These are phyloP conservation scores for Scaptomyza caliginosa DNA, from an alignment of 2,888 invertebrate genomes.

Conservation along the genomic window DNA sequence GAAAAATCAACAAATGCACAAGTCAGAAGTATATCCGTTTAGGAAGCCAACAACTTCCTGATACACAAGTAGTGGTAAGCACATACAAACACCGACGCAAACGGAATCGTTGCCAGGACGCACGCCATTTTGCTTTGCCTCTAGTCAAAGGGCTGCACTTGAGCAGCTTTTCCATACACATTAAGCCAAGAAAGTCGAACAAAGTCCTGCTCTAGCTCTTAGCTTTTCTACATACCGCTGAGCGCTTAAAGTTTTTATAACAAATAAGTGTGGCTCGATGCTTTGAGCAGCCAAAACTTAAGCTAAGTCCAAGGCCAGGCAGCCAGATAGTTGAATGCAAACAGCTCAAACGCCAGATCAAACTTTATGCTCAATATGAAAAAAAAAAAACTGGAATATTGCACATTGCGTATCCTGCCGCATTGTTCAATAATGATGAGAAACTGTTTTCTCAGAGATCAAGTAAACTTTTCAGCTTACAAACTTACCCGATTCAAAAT, in stretches of 20 bases:
- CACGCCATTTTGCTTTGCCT: conserved; percentile 36
- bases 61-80: conserved; percentile 64
- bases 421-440: conserved; percentile 50
- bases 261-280: conserved; percentile 71
- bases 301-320: conserved; percentile 48
- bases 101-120: conserved; percentile 26
- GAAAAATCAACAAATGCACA: conserved; percentile 28
- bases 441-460: conserved; percentile 20
- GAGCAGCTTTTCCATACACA: conserved; percentile 68
- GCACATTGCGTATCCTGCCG: conserved; percentile 38
- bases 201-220: conserved; percentile 4
- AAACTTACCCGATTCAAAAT: conserved; percentile 1
- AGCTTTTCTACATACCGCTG: conserved; percentile 6
- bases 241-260: conserved; percentile 64
- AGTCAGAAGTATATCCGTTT: conserved; percentile 76
- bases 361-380: conserved; percentile 46
- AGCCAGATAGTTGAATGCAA: conserved; percentile 60
- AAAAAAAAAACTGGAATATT: conserved; percentile 12
- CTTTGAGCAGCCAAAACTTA: conserved; percentile 68
- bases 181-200: conserved; percentile 31
- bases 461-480: conserved; percentile 26
- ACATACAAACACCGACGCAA: conserved; percentile 32
- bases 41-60: conserved; percentile 77
- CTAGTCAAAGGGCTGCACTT: conserved; percentile 49
- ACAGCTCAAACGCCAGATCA: conserved; percentile 32